phyloP scores from a whole-genome alignment of 2,797 vertebrate genomes.

The Esox lucius region DNA sequence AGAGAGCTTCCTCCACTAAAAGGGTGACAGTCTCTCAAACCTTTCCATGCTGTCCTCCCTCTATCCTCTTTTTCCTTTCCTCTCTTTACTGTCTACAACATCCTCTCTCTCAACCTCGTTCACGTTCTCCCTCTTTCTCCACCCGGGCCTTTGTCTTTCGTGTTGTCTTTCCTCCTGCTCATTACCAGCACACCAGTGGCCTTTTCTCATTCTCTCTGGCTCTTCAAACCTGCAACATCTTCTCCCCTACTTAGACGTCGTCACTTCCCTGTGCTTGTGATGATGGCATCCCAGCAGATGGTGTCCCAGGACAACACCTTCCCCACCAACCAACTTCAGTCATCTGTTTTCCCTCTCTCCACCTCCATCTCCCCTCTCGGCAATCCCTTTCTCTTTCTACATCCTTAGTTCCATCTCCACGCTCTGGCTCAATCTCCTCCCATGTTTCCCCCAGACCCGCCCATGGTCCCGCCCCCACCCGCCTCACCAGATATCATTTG shows the following conservation, averaged over 20 bases:
- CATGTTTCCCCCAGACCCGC: not conserved
- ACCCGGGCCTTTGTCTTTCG: not conserved
- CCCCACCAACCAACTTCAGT: too few relatives aligned
- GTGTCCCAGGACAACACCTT: too few relatives aligned
- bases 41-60: conserved; percentile 14
- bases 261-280: too few relatives aligned
- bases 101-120: not conserved
- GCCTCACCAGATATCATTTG: not conserved
- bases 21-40: not conserved
- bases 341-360: too few relatives aligned
- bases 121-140: not conserved
- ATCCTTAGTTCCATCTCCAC: not conserved
- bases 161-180: not conserved
- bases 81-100: not conserved
- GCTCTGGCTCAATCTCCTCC: not conserved
- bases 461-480: not conserved
- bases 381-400: not conserved
- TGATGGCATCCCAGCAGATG: too few relatives aligned
- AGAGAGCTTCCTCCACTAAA: conserved; percentile 5
- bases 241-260: too few relatives aligned
- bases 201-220: too few relatives aligned
- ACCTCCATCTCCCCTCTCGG: too few relatives aligned
- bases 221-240: too few relatives aligned
- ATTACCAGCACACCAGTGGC: not conserved
- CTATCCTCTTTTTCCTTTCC: conserved; percentile 15